Evolutionary conservation across 1,140 invertebrate species (phyloP), one percentile per base, ranked within the genome.

Genomic region (Gonatopus flavifemur): DNA sequence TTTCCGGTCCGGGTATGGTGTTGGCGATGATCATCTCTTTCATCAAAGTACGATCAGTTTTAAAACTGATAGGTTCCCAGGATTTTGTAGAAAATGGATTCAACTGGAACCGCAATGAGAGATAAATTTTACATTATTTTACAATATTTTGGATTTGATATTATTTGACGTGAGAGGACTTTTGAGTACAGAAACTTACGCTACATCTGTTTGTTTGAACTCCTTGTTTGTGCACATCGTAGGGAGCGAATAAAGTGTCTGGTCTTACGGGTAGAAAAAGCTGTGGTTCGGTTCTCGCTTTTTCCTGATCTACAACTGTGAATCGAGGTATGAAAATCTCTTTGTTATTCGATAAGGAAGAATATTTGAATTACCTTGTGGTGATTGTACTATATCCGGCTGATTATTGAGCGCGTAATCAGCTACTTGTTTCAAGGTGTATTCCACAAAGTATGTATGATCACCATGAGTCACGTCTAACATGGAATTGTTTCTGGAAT

Each of bases 1-100:
- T 88, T 72, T 88, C 86, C 36, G 86, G 86, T 49, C 86, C 86
- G 30, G 86, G 86, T 77, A 88, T 84, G 25, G 85, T 83, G 64
- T 87, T 86, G 37, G 86, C 85, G 53, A 88, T 84, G 56, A 87
- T 87, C 69, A 80, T 78, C 64, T 81, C 78, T 58, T 80, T 78
- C 72, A 76, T 77, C 30, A 76, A 62, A 50, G 76, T 79, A 51
- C 76, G 71, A 56, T 77, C 70, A 28, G 75, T 59, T 58, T 76
- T 78, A 56, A 74, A 76, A 55, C 76, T 77, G 54, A 78, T 77
- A 28, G 75, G 75, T 48, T 77, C 74, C 72, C 76, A 77, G 39
- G 74, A 75, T 48, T 77, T 78, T 8, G 76, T 69, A 48, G 76
- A 77, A 62, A 78, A 78, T 55, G 74, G 76, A 64, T 78, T 78